These are phyloP conservation scores for Noctua fimbriata DNA, from an alignment of 2,888 invertebrate species.

Conservation along the genomic window DNA sequence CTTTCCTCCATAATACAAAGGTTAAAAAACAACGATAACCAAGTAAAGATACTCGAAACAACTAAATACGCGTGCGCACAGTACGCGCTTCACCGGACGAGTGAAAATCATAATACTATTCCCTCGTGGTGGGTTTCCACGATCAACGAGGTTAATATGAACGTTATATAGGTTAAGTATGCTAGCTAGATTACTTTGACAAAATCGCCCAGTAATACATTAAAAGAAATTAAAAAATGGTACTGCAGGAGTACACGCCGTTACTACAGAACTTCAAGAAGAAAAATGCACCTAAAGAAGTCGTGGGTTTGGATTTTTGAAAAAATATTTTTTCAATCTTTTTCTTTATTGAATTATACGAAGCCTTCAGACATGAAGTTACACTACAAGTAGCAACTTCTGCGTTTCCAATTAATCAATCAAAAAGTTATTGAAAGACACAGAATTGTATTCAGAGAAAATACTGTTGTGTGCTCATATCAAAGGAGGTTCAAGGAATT, in stretches of 20 bases:
- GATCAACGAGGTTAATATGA: background rate
- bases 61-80: no score
- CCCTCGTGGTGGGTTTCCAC: background rate
- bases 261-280: no score
- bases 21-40: no score
- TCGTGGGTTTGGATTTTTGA: background rate
- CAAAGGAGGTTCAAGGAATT: background rate
- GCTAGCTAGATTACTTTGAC: no score
- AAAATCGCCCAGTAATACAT: no score
- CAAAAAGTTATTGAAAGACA: background rate
- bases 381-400: background rate
- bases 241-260: no score
- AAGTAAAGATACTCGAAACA: no score
- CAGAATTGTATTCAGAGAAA: background rate
- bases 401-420: background rate
- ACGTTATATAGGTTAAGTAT: no score
- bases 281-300: background rate
- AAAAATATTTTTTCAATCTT: background rate
- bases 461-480: background rate
- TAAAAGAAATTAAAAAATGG: no score
- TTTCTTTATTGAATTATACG: background rate
- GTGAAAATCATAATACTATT: background rate
- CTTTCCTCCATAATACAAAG: no score
- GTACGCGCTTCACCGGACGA: no score
- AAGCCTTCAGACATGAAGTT: background rate